Percentiles rank a stretch among this genome's conserved stretches.
Evolutionary conservation across 2,888 invertebrate genomes (phyloP).

Genomic region (Laothoe populi): DNA sequence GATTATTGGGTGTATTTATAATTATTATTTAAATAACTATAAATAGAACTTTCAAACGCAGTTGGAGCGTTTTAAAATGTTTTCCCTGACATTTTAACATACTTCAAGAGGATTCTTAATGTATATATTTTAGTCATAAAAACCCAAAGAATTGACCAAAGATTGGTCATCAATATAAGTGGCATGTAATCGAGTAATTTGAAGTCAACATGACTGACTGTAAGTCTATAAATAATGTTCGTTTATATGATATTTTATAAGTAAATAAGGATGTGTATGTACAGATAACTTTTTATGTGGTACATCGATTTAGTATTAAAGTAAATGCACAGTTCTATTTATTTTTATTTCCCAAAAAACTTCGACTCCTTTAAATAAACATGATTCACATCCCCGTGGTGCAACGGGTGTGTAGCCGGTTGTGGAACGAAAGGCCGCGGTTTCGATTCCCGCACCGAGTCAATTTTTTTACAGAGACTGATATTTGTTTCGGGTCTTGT

Average conservation of each 20-base stretch:
- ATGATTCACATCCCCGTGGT: no score
- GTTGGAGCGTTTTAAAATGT: no score
- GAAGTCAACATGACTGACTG: slow-evolving; percentile 51
- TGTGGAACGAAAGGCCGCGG: no score
- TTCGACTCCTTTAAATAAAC: no score
- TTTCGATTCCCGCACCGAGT: no score
- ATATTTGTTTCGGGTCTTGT: no score
- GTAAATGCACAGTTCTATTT: slow-evolving; percentile 54
- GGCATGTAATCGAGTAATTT: slow-evolving; percentile 37
- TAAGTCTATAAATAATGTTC: slow-evolving; percentile 55
- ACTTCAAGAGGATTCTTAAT: neutral
- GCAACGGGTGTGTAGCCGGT: no score
- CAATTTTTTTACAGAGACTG: no score
- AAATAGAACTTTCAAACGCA: no score
- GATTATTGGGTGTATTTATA: no score
- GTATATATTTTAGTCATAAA: neutral
- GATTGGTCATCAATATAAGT: neutral
- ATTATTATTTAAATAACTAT: neutral
- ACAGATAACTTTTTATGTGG: slow-evolving; percentile 76
- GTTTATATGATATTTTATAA: slow-evolving; percentile 48
- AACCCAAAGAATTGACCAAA: neutral
- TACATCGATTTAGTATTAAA: slow-evolving; percentile 74
- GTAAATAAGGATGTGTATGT: slow-evolving; percentile 56
- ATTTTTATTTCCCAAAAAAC: slow-evolving; percentile 37
- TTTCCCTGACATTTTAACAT: no score